These are phyloP conservation scores for Gymnorhina tibicen DNA, from an alignment of 2,113 vertebrate species.

Conservation along the genomic window DNA sequence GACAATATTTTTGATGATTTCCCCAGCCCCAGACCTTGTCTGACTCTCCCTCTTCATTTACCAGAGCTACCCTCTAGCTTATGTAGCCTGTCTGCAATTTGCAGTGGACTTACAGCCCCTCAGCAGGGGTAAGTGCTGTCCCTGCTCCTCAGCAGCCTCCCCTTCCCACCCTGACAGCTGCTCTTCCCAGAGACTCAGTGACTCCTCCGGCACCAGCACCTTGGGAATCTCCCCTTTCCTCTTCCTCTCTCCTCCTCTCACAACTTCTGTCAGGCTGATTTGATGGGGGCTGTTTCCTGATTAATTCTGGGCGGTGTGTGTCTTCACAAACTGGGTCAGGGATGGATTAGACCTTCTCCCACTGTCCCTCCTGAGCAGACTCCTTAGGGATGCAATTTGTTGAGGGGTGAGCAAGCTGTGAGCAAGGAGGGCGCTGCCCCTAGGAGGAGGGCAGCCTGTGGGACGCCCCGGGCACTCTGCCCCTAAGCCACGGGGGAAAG, in stretches of 20 bases:
- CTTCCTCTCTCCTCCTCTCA: neutral
- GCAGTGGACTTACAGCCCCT: neutral
- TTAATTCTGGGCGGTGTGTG: neutral
- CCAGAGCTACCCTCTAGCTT: neutral
- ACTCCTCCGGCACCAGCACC: neutral
- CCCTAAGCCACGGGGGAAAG: fast-evolving
- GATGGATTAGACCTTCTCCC: neutral
- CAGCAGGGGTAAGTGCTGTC: neutral
- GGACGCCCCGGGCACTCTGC: neutral
- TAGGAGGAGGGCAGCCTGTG: neutral
- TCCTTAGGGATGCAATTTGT: neutral
- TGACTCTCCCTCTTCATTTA: neutral
- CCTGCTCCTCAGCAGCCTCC: neutral
- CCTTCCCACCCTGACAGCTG: neutral
- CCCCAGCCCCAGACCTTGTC: neutral
- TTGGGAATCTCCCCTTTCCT: neutral
- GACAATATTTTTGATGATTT: neutral
- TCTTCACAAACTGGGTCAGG: neutral
- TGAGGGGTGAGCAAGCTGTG: neutral
- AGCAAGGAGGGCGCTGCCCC: neutral
- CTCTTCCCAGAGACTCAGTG: neutral
- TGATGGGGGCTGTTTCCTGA: neutral
- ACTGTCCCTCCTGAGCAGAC: neutral
- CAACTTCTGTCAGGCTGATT: neutral
- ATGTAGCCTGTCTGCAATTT: neutral